phyloP scores from a whole-genome alignment of 2,888 invertebrate genomes.

The Drosophila pseudotakahashii region DNA sequence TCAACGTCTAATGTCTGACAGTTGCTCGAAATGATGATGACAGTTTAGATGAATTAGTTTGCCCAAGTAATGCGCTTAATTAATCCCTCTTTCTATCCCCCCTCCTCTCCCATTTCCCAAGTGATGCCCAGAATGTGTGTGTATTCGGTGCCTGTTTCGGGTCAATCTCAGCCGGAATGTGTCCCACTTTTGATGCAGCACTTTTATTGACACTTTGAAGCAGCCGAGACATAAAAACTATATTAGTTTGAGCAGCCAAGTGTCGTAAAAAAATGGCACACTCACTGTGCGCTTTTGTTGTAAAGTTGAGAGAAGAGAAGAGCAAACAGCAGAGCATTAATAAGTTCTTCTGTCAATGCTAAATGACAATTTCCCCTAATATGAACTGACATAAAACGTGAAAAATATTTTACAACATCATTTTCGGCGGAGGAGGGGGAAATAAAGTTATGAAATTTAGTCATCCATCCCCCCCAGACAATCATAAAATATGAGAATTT shows the following conservation, averaged over 20 bases:
- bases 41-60: constrained; percentile 80
- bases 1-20: constrained; percentile 76
- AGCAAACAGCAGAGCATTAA: constrained; percentile 14
- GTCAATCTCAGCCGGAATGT: constrained; percentile 39
- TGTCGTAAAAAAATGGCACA: constrained; percentile 34
- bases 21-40: constrained; percentile 80
- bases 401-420: constrained; percentile 41
- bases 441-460: constrained; percentile 18
- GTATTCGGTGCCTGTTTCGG: constrained; percentile 5
- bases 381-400: constrained; percentile 52
- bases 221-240: constrained; percentile 54
- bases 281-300: constrained; percentile 1
- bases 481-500: neutral
- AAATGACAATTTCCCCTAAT: constrained; percentile 32
- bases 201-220: constrained; percentile 58
- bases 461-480: neutral
- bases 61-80: constrained; percentile 74
- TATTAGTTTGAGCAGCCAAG: constrained; percentile 42
- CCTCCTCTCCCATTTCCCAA: neutral
- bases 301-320: neutral
- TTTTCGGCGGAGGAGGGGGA: neutral
- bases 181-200: constrained; percentile 43
- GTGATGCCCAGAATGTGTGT: neutral
- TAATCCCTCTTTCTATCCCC: constrained; percentile 55
- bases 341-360: constrained; percentile 37